These are phyloP conservation scores for Oncorhynchus kisutch DNA, from an alignment of 2,113 vertebrate genomes.

Conservation along the genomic window DNA sequence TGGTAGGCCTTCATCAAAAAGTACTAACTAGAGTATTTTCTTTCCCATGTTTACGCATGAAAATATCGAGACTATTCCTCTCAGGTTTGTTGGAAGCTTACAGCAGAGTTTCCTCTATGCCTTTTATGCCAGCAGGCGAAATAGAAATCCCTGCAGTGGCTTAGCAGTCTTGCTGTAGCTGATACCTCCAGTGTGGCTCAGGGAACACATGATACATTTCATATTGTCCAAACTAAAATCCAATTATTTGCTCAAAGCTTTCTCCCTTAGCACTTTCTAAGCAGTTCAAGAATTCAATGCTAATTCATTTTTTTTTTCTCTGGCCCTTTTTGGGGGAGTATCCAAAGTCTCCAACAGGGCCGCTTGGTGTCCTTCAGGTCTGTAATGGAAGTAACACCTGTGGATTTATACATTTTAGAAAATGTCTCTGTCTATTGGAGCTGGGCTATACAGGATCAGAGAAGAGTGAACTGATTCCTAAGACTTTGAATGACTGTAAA, in stretches of 20 bases:
- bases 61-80: too few relatives aligned
- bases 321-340: not conserved
- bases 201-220: slow-evolving; percentile 21
- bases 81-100: not conserved
- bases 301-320: slow-evolving; percentile 17
- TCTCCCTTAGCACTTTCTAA: slow-evolving; percentile 47
- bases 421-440: too few relatives aligned
- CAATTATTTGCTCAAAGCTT: slow-evolving; percentile 56
- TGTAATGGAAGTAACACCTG: too few relatives aligned
- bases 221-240: slow-evolving; percentile 49
- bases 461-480: too few relatives aligned
- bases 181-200: slow-evolving; percentile 42
- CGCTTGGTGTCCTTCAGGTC: not conserved
- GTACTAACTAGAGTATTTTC: not conserved
- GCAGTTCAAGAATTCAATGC: slow-evolving; percentile 44
- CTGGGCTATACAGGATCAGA: too few relatives aligned
- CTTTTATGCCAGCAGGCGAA: slow-evolving; percentile 2
- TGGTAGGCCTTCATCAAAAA: not conserved
- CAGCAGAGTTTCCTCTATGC: not conserved
- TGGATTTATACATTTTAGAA: too few relatives aligned
- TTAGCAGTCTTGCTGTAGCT: slow-evolving; percentile 29
- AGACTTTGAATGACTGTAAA: too few relatives aligned
- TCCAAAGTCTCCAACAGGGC: not conserved
- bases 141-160: slow-evolving; percentile 26
- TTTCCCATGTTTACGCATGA: not conserved